A percentile compares a stretch with the other conserved stretches of the same genome.
Conservation (phyloP, 2,797 vertebrate genomes). For the Thaleichthys pacificus region DNA sequence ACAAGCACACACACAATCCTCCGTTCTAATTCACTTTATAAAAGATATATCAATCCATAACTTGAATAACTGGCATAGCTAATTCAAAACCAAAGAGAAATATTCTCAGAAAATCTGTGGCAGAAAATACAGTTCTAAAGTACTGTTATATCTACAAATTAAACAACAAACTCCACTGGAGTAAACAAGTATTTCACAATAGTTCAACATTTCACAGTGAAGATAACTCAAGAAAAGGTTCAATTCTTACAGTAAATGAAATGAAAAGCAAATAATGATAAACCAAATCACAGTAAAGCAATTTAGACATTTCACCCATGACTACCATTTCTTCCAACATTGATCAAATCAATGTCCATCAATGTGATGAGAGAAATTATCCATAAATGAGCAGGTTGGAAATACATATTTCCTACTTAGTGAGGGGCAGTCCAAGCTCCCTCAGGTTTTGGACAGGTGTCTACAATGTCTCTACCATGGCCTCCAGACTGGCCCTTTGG, state of each 20-base stretch:
- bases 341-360: constrained; percentile 62
- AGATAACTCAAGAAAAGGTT: constrained; percentile 50
- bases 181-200: constrained; percentile 60
- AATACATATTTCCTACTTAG: constrained; percentile 68
- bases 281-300: constrained; percentile 43
- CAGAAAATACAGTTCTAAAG: constrained; percentile 53
- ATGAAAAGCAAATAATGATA: constrained; percentile 38
- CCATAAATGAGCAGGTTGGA: constrained; percentile 56
- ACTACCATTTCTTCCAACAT: constrained; percentile 36
- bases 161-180: constrained; percentile 76
- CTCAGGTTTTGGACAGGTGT: constrained; percentile 55
- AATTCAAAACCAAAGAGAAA: constrained; percentile 66
- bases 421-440: constrained; percentile 56
- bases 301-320: constrained; percentile 33
- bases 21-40: constrained; percentile 26
- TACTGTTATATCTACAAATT: constrained; percentile 57
- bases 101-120: constrained; percentile 70
- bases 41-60: constrained; percentile 31
- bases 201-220: constrained; percentile 49
- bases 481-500: constrained; percentile 67
- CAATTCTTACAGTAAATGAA: constrained; percentile 50
- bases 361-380: constrained; percentile 71
- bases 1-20: constrained; percentile 19
- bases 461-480: constrained; percentile 75
- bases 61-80: constrained; percentile 43